Conservation (phyloP, 2,113 vertebrate species). For the Myodes glareolus region DNA sequence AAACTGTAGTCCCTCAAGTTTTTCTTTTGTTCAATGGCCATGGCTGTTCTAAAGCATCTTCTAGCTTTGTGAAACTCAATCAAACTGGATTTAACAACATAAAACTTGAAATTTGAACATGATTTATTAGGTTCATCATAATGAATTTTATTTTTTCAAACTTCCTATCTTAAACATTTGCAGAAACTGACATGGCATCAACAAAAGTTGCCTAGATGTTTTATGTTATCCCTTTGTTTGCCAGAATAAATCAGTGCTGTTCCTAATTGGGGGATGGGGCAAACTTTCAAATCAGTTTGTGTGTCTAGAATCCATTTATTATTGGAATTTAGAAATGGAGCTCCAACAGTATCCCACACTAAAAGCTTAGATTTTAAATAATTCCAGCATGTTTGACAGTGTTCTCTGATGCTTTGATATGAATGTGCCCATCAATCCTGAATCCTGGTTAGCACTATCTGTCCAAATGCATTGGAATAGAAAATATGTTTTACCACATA, state of each 20-base stretch:
- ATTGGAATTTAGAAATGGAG: background rate
- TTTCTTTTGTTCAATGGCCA: background rate
- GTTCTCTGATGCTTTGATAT: background rate
- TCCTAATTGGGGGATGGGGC: background rate
- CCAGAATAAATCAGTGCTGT: background rate
- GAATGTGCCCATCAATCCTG: constrained; percentile 40
- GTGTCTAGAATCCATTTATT: background rate
- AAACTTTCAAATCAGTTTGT: background rate
- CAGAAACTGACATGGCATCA: background rate
- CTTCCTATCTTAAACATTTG: background rate
- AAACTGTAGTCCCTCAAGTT: background rate
- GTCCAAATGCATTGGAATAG: background rate
- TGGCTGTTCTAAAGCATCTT: background rate
- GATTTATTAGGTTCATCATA: background rate
- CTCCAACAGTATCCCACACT: background rate
- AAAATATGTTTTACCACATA: background rate
- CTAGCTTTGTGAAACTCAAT: background rate
- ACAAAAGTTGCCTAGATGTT: background rate
- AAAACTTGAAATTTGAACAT: background rate
- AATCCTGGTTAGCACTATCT: background rate
- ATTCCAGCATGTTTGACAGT: background rate
- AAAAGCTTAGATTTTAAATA: constrained; percentile 18
- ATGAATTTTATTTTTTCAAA: background rate
- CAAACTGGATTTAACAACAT: rapidly evolving
- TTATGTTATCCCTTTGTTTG: background rate